Evolutionary conservation across 2,888 invertebrate species (phyloP).

Genomic region (Melolontha melolontha): DNA sequence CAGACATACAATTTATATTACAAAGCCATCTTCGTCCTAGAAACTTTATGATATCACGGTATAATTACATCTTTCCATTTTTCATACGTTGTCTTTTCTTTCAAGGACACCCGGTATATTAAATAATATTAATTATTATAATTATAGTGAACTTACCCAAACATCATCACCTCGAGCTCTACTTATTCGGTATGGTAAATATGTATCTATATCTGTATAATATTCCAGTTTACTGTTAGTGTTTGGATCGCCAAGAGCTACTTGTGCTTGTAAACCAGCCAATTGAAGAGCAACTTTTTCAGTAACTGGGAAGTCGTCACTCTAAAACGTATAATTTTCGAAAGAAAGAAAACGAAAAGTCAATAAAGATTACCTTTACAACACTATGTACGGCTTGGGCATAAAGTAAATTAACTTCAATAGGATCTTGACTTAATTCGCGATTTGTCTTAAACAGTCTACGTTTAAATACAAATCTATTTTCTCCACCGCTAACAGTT

Average conservation of each 20-base stretch:
- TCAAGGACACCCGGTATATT: too few species aligned
- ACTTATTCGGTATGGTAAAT: constrained; percentile 86
- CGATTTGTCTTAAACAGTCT: constrained; percentile 88
- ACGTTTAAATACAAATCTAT: constrained; percentile 92
- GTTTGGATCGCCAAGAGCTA: constrained; percentile 88
- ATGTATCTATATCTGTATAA: constrained; percentile 92
- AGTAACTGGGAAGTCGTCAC: constrained; percentile 87
- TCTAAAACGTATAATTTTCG: constrained; percentile 30
- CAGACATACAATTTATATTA: too few species aligned
- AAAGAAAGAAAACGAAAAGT: constrained; percentile 8
- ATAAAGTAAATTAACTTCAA: constrained; percentile 93
- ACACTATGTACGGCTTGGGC: constrained; percentile 96
- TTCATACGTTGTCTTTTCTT: too few species aligned
- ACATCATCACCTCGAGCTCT: constrained; percentile 83
- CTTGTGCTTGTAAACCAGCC: constrained; percentile 94
- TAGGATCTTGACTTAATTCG: constrained; percentile 93
- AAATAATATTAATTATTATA: background rate
- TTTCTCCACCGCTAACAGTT: constrained; percentile 87
- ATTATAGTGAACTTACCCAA: constrained; percentile 69
- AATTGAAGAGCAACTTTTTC: constrained; percentile 94
- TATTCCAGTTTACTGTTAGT: constrained; percentile 84
- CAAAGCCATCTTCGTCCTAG: too few species aligned
- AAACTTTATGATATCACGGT: too few species aligned
- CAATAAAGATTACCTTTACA: constrained; percentile 79
- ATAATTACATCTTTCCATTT: too few species aligned